These are phyloP conservation scores for Streptopelia turtur DNA, from an alignment of 2,797 vertebrate genomes.

Conservation along the genomic window DNA sequence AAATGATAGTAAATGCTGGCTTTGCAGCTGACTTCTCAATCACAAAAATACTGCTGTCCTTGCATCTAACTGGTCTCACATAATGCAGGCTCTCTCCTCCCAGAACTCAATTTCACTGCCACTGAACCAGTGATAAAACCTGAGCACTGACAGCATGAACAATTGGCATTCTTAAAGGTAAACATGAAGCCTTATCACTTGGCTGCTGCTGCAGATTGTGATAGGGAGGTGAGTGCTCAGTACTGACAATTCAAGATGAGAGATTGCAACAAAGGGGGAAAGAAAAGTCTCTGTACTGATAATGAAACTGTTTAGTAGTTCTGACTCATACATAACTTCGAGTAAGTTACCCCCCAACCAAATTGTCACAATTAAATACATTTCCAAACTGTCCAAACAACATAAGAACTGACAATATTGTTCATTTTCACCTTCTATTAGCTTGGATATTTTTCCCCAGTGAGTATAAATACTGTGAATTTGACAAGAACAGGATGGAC, in stretches of 20 bases:
- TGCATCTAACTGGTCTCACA: not conserved
- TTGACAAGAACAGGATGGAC: not conserved
- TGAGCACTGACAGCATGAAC: not conserved
- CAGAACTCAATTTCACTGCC: not conserved
- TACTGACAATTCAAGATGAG: not conserved
- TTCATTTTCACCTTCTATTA: not conserved
- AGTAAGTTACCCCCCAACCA: not conserved
- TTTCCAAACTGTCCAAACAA: not conserved
- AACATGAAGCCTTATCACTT: slow-evolving; percentile 10
- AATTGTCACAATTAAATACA: not conserved
- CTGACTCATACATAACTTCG: not conserved
- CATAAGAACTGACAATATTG: not conserved
- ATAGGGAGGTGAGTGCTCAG: not conserved
- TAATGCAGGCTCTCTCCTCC: not conserved
- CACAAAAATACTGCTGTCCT: not conserved
- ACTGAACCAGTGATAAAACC: slow-evolving; percentile 12
- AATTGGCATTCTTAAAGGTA: slow-evolving; percentile 2
- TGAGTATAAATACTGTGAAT: not conserved
- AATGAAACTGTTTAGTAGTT: not conserved
- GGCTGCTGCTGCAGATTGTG: not conserved
- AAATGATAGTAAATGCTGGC: not conserved
- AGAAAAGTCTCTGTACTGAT: not conserved
- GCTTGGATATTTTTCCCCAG: not conserved
- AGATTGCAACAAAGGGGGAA: not conserved
- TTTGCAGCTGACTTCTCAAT: slow-evolving; percentile 18